Evolutionary conservation across 2,113 vertebrate genomes (phyloP).

Genomic region (Nothoprocta perdicaria): DNA sequence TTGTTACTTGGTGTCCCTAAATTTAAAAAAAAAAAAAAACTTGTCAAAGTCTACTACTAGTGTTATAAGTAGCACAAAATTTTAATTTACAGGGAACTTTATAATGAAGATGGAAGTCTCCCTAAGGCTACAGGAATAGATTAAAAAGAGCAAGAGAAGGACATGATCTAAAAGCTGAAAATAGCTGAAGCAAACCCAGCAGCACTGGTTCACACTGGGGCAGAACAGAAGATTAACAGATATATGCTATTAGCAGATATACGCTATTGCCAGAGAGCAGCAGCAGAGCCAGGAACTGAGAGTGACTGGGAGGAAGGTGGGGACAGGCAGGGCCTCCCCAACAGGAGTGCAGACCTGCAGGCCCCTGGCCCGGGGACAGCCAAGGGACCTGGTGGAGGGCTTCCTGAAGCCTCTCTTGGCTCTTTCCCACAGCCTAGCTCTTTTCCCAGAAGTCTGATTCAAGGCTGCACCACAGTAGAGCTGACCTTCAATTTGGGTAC

Average conservation of each 20-base stretch:
- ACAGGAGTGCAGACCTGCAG: rapidly evolving
- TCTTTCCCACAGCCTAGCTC: neutral
- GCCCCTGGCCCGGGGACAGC: rapidly evolving
- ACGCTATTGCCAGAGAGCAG: neutral
- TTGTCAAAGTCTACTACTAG: neutral
- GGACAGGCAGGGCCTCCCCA: rapidly evolving
- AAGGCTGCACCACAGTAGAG: neutral
- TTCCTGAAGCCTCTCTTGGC: neutral
- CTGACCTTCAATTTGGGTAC: neutral
- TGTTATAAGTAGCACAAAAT: neutral
- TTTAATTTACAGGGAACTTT: neutral
- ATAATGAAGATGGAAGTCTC: neutral
- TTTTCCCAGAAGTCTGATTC: neutral
- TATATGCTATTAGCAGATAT: neutral
- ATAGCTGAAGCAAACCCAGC: neutral
- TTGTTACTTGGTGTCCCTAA: neutral
- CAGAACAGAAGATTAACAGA: neutral
- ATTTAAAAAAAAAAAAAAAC: neutral
- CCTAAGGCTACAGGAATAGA: neutral
- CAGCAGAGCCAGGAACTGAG: no score
- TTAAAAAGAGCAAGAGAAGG: neutral
- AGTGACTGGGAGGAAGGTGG: no score
- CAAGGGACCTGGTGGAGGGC: rapidly evolving
- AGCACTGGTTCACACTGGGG: neutral
- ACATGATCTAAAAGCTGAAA: neutral